Conservation (phyloP, 2,888 invertebrate species). For the Drosophila subsilvestris region DNA sequence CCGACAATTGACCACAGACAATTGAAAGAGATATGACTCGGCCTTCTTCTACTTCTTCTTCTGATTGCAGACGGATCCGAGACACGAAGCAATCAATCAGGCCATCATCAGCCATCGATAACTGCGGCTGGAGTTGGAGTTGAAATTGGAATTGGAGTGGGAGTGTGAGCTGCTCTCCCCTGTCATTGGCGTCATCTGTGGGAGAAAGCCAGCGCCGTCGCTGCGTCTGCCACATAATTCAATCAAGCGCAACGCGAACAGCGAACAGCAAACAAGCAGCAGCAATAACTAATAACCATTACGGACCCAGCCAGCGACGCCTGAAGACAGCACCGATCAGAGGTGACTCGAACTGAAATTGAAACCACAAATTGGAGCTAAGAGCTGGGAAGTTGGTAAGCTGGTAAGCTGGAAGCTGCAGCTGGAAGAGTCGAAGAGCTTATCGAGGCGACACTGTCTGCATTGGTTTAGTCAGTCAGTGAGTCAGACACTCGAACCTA, state of each 20-base stretch:
- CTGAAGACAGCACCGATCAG: background rate
- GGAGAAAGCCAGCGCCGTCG: slow-evolving; percentile 31
- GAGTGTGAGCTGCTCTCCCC: slow-evolving; percentile 23
- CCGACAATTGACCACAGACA: slow-evolving; percentile 17
- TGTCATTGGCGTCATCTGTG: slow-evolving; percentile 4
- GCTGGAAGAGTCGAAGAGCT: background rate
- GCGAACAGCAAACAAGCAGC: slow-evolving; percentile 35
- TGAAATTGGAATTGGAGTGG: background rate
- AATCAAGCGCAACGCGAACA: slow-evolving; percentile 47
- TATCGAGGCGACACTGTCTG: slow-evolving; percentile 21
- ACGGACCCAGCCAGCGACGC: background rate
- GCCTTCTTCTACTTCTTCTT: slow-evolving; percentile 45
- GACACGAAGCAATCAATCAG: slow-evolving; percentile 59
- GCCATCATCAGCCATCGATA: slow-evolving; percentile 53
- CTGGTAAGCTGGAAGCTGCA: background rate
- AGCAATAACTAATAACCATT: background rate
- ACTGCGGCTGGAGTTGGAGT: slow-evolving; percentile 52
- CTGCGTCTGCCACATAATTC: slow-evolving; percentile 60
- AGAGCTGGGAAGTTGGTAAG: slow-evolving; percentile 6
- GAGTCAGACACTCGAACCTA: slow-evolving; percentile 55
- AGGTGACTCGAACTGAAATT: background rate
- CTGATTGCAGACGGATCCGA: slow-evolving; percentile 52
- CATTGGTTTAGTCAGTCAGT: slow-evolving; percentile 59
- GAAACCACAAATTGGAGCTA: background rate
- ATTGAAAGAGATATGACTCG: slow-evolving; percentile 7